Evolutionary conservation across 2,113 vertebrate genomes (phyloP).

Genomic region (Plecturocebus donacophilus): DNA sequence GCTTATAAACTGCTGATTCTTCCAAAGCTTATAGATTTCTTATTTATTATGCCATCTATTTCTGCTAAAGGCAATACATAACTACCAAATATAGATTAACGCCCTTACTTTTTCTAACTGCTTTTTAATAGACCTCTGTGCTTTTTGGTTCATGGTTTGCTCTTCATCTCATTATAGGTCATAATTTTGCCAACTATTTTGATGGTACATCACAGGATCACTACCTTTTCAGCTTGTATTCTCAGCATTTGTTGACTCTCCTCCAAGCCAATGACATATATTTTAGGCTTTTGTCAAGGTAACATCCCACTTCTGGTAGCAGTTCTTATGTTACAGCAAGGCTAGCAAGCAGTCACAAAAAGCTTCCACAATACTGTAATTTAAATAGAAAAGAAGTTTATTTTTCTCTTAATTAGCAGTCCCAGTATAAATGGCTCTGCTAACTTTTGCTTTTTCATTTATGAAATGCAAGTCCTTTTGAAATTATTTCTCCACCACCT

Average conservation of each 20-base stretch:
- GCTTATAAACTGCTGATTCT: neutral
- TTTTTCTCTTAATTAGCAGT: neutral
- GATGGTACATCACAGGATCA: neutral
- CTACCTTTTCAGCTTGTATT: neutral
- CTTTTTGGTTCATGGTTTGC: neutral
- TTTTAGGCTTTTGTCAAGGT: neutral
- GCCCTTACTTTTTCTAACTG: neutral
- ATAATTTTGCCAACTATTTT: neutral
- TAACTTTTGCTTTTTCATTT: neutral
- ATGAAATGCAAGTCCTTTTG: neutral
- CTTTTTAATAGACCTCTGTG: neutral
- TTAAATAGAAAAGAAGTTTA: neutral
- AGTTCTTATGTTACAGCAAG: neutral
- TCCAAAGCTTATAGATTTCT: neutral
- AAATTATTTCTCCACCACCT: neutral
- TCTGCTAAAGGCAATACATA: neutral
- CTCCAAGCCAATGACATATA: neutral
- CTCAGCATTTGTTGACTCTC: neutral
- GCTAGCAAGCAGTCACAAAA: neutral
- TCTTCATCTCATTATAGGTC: neutral
- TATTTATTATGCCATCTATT: neutral
- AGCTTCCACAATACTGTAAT: neutral
- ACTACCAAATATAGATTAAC: neutral
- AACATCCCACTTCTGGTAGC: neutral
- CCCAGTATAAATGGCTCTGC: neutral